These are phyloP conservation scores for Centruroides sculpturatus DNA, from an alignment of 1,140 invertebrate species.

Conservation along the genomic window DNA sequence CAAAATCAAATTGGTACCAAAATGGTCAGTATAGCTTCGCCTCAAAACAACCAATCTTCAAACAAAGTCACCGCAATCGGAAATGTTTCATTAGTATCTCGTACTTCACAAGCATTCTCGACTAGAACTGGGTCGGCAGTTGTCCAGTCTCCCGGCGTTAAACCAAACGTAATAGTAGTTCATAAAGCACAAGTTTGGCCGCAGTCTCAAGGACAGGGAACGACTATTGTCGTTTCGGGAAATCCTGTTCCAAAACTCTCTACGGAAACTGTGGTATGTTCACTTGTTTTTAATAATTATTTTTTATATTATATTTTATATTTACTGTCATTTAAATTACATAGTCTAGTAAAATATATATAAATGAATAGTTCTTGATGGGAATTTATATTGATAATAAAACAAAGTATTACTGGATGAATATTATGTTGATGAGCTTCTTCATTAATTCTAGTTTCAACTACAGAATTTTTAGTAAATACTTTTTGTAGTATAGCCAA, in stretches of 20 bases:
- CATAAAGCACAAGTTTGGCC: conserved; percentile 27
- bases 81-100: too few species aligned
- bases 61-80: too few species aligned
- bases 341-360: background rate
- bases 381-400: background rate
- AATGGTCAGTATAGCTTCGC: too few species aligned
- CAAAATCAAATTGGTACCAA: too few species aligned
- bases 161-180: conserved; percentile 33
- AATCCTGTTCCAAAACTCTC: background rate
- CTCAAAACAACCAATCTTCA: too few species aligned
- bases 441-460: too few species aligned
- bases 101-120: too few species aligned
- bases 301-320: background rate
- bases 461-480: too few species aligned
- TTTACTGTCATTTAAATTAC: too few species aligned
- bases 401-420: too few species aligned
- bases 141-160: conserved; percentile 14
- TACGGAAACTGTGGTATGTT: conserved; percentile 6
- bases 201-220: background rate
- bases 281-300: background rate
- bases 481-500: too few species aligned
- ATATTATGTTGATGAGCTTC: too few species aligned
- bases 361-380: background rate
- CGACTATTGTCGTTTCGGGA: conserved; percentile 6
- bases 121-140: background rate